phyloP scores from a whole-genome alignment of 2,888 invertebrate genomes.

The Entomobrya proxima region DNA sequence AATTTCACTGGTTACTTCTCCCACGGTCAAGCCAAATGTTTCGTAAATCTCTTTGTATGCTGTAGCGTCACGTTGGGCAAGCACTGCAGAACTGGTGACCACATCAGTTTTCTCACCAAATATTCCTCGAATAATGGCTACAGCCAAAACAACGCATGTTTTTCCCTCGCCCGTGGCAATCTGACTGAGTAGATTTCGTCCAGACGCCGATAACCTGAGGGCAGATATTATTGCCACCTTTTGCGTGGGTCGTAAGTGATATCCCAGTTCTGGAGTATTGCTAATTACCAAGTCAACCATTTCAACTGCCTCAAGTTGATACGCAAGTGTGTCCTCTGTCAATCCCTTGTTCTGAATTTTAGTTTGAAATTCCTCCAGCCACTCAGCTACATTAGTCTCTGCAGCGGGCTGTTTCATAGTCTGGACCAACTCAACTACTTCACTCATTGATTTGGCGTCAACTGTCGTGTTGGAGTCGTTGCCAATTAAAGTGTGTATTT shows the following conservation, averaged over 20 bases:
- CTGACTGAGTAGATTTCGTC: constrained; percentile 69
- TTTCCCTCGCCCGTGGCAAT: constrained; percentile 78
- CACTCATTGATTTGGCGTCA: too few relatives aligned
- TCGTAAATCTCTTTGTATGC: constrained; percentile 73
- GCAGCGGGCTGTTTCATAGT: too few relatives aligned
- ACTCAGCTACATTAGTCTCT: too few relatives aligned
- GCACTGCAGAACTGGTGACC: constrained; percentile 76
- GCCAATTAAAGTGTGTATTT: background rate
- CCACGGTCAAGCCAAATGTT: constrained; percentile 75
- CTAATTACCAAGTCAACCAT: background rate
- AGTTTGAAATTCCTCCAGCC: background rate
- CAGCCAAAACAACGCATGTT: constrained; percentile 76
- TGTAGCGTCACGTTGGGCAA: constrained; percentile 76
- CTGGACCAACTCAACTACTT: too few relatives aligned
- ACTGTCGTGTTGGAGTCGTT: background rate
- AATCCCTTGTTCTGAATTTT: background rate
- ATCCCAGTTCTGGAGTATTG: background rate
- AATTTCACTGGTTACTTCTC: constrained; percentile 65
- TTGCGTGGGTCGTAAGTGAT: background rate
- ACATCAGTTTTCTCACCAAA: constrained; percentile 76
- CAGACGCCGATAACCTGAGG: background rate
- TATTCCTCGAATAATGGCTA: constrained; percentile 76
- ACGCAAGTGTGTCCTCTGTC: too few relatives aligned
- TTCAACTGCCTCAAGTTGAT: background rate
- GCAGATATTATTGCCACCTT: constrained; percentile 6